These are phyloP conservation scores for Lordiphosa mommai DNA, from an alignment of 1,140 invertebrate species.

Conservation along the genomic window DNA sequence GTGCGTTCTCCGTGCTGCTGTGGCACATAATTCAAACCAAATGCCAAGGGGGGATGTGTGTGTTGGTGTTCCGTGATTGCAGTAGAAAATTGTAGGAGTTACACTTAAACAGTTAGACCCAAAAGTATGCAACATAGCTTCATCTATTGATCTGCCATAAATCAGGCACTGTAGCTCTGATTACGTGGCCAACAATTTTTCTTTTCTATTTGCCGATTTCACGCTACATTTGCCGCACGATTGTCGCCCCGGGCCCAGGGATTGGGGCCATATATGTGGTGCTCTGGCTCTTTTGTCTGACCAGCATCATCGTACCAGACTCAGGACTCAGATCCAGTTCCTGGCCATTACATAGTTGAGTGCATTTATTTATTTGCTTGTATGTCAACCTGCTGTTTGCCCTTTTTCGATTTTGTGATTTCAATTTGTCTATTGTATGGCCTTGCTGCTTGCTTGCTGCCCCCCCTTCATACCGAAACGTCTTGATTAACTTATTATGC, in stretches of 20 bases:
- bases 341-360: constrained; percentile 66
- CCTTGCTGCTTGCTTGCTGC: too few relatives aligned
- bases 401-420: constrained; percentile 50
- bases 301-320: too few relatives aligned
- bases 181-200: constrained; percentile 55
- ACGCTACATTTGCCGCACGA: constrained; percentile 71
- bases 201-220: constrained; percentile 56
- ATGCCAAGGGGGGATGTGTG: constrained; percentile 13
- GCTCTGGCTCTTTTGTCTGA: constrained; percentile 43
- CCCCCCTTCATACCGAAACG: constrained; percentile 11
- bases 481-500: constrained; percentile 78
- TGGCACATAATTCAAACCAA: constrained; percentile 68
- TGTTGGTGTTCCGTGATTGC: constrained; percentile 12
- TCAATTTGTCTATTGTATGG: constrained; percentile 54
- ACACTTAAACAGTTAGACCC: neutral
- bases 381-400: constrained; percentile 72
- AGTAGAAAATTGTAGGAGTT: constrained; percentile 10
- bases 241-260: constrained; percentile 17
- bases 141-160: neutral
- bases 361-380: constrained; percentile 76
- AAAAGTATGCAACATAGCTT: too few relatives aligned
- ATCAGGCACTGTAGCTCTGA: constrained; percentile 10
- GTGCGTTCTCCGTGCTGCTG: constrained; percentile 48
- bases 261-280: neutral
- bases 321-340: too few relatives aligned